Evolutionary conservation across 1,140 invertebrate genomes (phyloP), one percentile per base, ranked within the genome.

Genomic region (Drosophila neocordata): DNA sequence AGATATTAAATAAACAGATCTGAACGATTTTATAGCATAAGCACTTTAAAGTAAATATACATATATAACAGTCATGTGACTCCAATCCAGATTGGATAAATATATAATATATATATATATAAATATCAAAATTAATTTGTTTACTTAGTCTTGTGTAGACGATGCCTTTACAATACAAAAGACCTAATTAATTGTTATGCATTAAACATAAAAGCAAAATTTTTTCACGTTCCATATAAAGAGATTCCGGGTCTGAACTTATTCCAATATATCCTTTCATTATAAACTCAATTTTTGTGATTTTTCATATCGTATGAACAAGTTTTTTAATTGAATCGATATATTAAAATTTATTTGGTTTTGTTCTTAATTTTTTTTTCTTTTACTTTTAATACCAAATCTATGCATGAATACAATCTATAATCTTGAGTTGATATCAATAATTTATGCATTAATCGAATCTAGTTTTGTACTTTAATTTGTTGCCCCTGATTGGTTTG

Each of bases 401-500:
- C 5, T 1, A 38, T 24, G 12, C 38, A 1, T 41, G 38, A 7
- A 44, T 18, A 44, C n/a, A 13, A 41, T 13, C 13, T 31, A 8
- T 11, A 44, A 41, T 22, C 22, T 31, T 6, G 13, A 27, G 24
- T 55, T 52, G 15, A 69, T 52, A 38, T 57, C 9, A 18, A 51
- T 72, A 73, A 73, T 73, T 73, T 65, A 73, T 58, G 70, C 70
- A 27, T 20, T 73, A 38, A 38, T 52, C 69, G 13, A 65, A 73
- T 64, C 69, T 60, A 58, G 72, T 60, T 68, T 62, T 68, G 38
- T 48, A 12, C 24, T 60, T 12, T 24, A 62, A 44, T 61, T 41
- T 13, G 57, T 44, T 27, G 48, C 20, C 48, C 15, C 20, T 63
- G 41, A 52, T 63, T 63, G 41, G 15, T 37, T 63, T 20, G 9